These are phyloP conservation scores for Cynopterus sphinx DNA, from an alignment of 2,797 vertebrate species.

Conservation along the genomic window DNA sequence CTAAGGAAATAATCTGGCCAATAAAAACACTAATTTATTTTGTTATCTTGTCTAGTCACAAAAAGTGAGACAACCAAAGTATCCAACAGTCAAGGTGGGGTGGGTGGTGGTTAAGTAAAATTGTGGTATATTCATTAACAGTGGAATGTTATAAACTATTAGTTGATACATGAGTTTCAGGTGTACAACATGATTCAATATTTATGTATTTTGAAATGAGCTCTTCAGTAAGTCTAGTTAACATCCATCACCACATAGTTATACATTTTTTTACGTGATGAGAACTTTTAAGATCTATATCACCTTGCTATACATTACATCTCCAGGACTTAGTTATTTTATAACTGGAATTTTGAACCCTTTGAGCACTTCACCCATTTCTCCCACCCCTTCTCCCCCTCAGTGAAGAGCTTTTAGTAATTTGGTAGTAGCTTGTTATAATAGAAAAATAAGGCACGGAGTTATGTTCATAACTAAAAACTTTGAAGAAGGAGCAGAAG, in stretches of 20 bases:
- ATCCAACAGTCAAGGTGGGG: background rate
- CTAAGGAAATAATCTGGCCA: background rate
- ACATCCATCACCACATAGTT: background rate
- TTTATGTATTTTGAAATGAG: background rate
- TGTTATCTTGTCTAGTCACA: background rate
- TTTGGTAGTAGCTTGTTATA: background rate
- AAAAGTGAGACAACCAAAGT: background rate
- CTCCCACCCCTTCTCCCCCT: background rate
- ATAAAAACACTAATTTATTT: background rate
- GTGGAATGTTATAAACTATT: background rate
- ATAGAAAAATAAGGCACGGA: background rate
- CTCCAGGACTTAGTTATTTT: background rate
- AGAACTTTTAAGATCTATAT: background rate
- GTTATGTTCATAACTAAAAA: slow-evolving; percentile 1
- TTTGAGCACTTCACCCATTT: background rate
- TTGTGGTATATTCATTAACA: background rate
- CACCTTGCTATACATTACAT: background rate
- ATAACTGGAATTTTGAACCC: background rate
- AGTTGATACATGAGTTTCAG: background rate
- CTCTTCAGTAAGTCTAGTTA: background rate
- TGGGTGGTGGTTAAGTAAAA: background rate
- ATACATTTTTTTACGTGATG: background rate
- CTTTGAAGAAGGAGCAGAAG: background rate
- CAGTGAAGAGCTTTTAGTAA: background rate
- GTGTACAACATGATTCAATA: background rate